Evolutionary conservation across 2,888 invertebrate genomes (phyloP), one percentile per base, ranked within the genome.

Genomic region (Ennomos quercinarius): DNA sequence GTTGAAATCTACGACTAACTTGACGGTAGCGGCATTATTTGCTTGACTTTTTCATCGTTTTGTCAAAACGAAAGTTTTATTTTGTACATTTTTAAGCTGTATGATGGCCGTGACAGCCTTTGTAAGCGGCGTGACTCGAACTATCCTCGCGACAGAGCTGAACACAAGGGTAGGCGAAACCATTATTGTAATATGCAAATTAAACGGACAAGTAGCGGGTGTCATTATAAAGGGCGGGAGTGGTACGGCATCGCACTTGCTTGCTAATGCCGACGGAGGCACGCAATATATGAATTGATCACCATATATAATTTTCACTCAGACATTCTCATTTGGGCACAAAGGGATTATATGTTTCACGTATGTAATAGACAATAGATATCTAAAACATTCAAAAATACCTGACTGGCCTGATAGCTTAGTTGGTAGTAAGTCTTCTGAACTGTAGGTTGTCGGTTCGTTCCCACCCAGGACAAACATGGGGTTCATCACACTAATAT

Each of bases 111-210:
- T 70, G 74, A 66, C 79, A 66, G 67, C 41, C 63, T 64, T 70
- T 66, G 70, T 46, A 62, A 70, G 77, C 73, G 65, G 75, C 73
- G 72, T 70, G 72, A 61, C 57, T 54, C 61, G 56, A 77, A 82
- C 83, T 81, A 77, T 76, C 68, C 68, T 64, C 67, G 74, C 72
- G 72, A 73, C 76, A 74, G 79, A 77, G 73, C 71, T 41, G 67
- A 71, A 71, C 74, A 77, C 76, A 69, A 70, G 67, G 67, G 67
- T 72, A 77, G 74, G 74, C 71, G 71, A 76, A 77, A 80, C 83
- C 78, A 78, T 80, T 76, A 76, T 83, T 82, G 78, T 84, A 85
- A 81, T 82, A 90, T 90, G 89, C 83, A 91, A 91, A 91, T 90
- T 88, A 86, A 84, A 84, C 76, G 81, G 83, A 86, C 81, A 81